phyloP scores from a whole-genome alignment of 2,888 invertebrate genomes.

The Leptarthrus brevirostris region DNA sequence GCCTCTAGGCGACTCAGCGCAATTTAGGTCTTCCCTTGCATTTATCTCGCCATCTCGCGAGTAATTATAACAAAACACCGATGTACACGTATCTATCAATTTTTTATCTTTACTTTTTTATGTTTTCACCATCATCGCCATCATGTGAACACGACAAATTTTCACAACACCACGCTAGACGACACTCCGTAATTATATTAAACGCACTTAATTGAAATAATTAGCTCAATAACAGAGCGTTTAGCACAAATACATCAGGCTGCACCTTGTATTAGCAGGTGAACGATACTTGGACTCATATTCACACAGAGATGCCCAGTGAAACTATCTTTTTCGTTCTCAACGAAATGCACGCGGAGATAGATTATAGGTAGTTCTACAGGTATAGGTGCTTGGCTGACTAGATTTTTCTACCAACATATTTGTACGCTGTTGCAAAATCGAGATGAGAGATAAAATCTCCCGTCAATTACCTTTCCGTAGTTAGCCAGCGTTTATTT shows the following conservation, averaged over 20 bases:
- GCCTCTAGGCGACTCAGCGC: too few relatives aligned
- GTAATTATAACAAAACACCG: neutral
- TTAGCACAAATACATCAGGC: slow-evolving; percentile 22
- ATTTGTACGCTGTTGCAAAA: slow-evolving; percentile 9
- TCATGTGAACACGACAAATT: slow-evolving; percentile 42
- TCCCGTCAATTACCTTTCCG: slow-evolving; percentile 36
- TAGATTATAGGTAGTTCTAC: neutral
- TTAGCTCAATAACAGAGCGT: slow-evolving; percentile 44
- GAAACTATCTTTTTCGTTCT: neutral
- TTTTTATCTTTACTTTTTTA: slow-evolving; percentile 1
- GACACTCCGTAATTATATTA: slow-evolving; percentile 48
- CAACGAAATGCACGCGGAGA: neutral
- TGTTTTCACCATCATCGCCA: neutral
- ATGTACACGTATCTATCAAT: neutral
- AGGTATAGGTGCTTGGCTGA: neutral
- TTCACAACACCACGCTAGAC: slow-evolving; percentile 27
- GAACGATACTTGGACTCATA: slow-evolving; percentile 14
- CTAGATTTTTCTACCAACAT: neutral
- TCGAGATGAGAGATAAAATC: slow-evolving; percentile 41
- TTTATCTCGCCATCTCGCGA: neutral
- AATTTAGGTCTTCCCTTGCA: neutral
- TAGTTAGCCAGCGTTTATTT: slow-evolving; percentile 27
- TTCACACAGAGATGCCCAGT: slow-evolving; percentile 8
- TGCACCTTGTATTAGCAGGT: neutral
- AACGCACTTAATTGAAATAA: slow-evolving; percentile 53